Conservation (phyloP, 1,140 invertebrate species). For the Pogonomyrmex barbatus region DNA sequence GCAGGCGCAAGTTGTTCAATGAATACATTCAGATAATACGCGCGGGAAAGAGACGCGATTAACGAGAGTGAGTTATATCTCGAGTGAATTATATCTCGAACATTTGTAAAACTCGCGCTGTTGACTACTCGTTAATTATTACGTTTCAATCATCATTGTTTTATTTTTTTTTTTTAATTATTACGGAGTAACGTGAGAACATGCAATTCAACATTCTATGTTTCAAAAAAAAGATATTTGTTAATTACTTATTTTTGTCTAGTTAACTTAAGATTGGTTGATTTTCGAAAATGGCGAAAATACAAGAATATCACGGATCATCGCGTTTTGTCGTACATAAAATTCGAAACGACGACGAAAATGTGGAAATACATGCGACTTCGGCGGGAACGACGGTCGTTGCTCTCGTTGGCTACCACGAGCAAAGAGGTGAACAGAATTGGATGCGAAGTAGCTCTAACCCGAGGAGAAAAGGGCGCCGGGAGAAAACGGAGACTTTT, state of each 20-base stretch:
- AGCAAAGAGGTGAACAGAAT: slow-evolving; percentile 57
- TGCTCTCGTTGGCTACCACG: slow-evolving; percentile 23
- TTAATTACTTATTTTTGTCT: neutral
- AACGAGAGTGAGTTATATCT: neutral
- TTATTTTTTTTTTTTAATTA: neutral
- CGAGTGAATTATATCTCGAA: neutral
- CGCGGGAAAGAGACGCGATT: neutral
- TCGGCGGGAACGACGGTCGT: slow-evolving; percentile 5
- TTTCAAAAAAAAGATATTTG: neutral
- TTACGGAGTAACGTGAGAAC: neutral
- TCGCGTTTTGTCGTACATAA: neutral
- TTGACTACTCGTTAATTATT: neutral
- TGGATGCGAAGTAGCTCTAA: slow-evolving; percentile 60
- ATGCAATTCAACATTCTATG: neutral
- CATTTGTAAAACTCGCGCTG: neutral
- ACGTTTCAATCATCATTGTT: neutral
- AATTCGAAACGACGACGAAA: slow-evolving; percentile 9
- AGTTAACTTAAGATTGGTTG: neutral
- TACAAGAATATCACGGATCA: slow-evolving; percentile 21
- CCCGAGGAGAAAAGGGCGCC: slow-evolving; percentile 27
- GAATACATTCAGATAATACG: neutral
- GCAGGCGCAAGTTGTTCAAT: neutral
- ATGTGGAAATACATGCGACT: neutral
- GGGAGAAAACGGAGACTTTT: slow-evolving; percentile 51
- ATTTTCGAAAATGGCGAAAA: neutral